Base-by-base conservation (phyloP, 2,113 vertebrate species). In the Vimba vimba region DNA sequence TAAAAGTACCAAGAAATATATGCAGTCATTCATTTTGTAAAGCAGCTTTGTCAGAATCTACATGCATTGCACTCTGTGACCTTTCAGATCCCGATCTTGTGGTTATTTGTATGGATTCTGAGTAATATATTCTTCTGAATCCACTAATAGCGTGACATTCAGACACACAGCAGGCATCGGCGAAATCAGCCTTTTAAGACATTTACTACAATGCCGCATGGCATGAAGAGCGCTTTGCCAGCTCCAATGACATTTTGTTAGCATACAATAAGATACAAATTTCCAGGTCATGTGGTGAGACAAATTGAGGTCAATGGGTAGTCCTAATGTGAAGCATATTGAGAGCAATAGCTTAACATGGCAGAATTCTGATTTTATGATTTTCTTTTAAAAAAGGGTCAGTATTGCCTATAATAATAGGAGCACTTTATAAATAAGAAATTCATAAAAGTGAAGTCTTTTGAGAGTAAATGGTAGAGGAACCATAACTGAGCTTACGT, bases 371-470 rank as follows among this genome's bases (percentile, higher is more conserved):
- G 10, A 74, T 87, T 90, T 88, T 86, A 89, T 85, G 43, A 82
- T 89, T 87, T 87, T 73, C 68, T 82, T 64, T 81, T 47, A 60
- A 82, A 87, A 86, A 85, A 71, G 19, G 75, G 76, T 82, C 85
- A 86, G 66, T 47, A 59, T 85, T 79, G 74, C 73, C 64, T 76
- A 57, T 80, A 83, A 80, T 82, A 50, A 45, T 81, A 79, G 75
- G 36, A 60, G 19, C 50, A 13, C 47, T 86, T 88, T 77, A 81
- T 64, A 90, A 87, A 88, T 86, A 83, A 86, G 66, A 59, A 82
- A 88, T 85, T 86, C 71, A 88, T 86, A 87, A 91, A 89, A 88
- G 36, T 69, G 57, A 86, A 84, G 82, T 86, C 79, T 86, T 85
- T 82, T 85, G 57, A 86, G 86, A 86, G 39, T 60, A 75, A 87